These are phyloP conservation scores for Magallana ariakensis DNA, from an alignment of 1,140 invertebrate genomes.

Conservation along the genomic window DNA sequence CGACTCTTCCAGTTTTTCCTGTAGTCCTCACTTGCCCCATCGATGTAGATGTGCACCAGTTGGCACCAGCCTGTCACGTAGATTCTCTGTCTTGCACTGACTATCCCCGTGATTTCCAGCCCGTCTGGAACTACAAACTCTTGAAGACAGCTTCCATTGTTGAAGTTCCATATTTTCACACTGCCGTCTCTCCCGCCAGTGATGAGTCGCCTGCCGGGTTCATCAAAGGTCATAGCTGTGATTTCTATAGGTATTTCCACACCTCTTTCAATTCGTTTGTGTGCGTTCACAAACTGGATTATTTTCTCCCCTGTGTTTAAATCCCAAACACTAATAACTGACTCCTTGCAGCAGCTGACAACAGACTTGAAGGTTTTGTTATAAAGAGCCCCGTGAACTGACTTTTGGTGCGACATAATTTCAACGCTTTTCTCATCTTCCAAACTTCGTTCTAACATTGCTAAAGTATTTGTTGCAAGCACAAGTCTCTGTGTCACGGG, in stretches of 20 bases:
- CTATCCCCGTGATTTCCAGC: slow-evolving; percentile 59
- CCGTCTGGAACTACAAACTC: slow-evolving; percentile 67
- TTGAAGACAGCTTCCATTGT: slow-evolving; percentile 85
- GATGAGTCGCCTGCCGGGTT: slow-evolving; percentile 84
- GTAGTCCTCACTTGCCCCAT: slow-evolving; percentile 79
- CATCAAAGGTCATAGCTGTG: slow-evolving; percentile 88
- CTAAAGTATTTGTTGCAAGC: slow-evolving; percentile 67
- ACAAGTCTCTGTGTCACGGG: slow-evolving; percentile 62
- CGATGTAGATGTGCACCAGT: slow-evolving; percentile 86
- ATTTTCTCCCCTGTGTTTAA: slow-evolving; percentile 70
- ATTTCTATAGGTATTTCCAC: slow-evolving; percentile 86
- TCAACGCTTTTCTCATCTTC: slow-evolving; percentile 68
- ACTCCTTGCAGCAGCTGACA: slow-evolving; percentile 71
- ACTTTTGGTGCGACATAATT: slow-evolving; percentile 70
- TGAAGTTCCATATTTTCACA: slow-evolving; percentile 89
- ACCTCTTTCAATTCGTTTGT: slow-evolving; percentile 63
- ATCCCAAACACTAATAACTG: slow-evolving; percentile 76
- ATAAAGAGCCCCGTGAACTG: slow-evolving; percentile 69
- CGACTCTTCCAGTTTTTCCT: slow-evolving; percentile 83
- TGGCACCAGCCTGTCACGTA: slow-evolving; percentile 87
- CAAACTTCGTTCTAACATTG: slow-evolving; percentile 66
- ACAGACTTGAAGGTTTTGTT: slow-evolving; percentile 71
- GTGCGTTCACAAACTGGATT: slow-evolving; percentile 75
- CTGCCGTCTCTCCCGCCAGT: slow-evolving; percentile 86
- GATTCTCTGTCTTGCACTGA: slow-evolving; percentile 80